These are phyloP conservation scores for Epizoanthus scotinus DNA, from an alignment of 92 coral and sea anemone species.

Conservation along the genomic window DNA sequence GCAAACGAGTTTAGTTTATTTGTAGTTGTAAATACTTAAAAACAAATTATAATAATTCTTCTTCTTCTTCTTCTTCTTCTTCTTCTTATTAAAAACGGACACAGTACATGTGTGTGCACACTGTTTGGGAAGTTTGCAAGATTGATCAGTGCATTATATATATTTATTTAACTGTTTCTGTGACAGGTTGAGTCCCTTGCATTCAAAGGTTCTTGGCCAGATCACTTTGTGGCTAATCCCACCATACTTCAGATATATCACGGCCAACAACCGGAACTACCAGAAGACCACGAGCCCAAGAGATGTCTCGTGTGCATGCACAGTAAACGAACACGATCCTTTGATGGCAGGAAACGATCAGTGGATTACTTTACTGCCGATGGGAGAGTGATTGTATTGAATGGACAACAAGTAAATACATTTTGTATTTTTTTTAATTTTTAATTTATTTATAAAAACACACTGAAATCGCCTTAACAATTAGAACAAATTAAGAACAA, in stretches of 20 bases:
- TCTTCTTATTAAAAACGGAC: too few relatives aligned
- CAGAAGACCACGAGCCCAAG: constrained; percentile 72
- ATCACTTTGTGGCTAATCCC: constrained; percentile 80
- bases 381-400: constrained; percentile 32
- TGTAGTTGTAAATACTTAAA: too few relatives aligned
- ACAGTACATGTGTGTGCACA: too few relatives aligned
- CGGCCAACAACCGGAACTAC: constrained; percentile 37
- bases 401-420: constrained; percentile 38
- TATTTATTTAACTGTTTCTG: not conserved
- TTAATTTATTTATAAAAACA: too few relatives aligned
- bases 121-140: too few relatives aligned
- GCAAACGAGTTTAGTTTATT: too few relatives aligned
- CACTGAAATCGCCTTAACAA: too few relatives aligned
- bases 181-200: constrained; percentile 72
- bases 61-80: too few relatives aligned
- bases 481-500: too few relatives aligned
- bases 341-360: constrained; percentile 70
- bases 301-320: constrained; percentile 93
- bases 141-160: too few relatives aligned
- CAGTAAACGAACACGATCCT: constrained; percentile 58
- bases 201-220: constrained; percentile 98
- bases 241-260: constrained; percentile 37
- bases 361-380: constrained; percentile 49
- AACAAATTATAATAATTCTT: too few relatives aligned
- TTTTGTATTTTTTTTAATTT: too few relatives aligned